phyloP scores from a whole-genome alignment of 2,797 vertebrate genomes.

The Florisuga fusca region DNA sequence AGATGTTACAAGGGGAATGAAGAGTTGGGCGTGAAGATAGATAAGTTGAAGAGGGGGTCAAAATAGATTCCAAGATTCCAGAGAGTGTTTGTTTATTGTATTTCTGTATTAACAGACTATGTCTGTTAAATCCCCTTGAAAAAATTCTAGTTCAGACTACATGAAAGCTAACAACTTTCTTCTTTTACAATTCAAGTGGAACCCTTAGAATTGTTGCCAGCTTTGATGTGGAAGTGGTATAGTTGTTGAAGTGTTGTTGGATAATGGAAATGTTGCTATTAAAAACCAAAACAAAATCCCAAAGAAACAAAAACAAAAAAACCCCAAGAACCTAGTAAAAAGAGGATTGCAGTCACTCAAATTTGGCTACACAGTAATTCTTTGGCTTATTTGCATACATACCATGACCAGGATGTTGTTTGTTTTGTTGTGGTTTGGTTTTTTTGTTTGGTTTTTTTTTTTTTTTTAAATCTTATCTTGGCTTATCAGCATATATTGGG shows the following conservation, averaged over 20 bases:
- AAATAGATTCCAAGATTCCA: not conserved
- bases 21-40: not conserved
- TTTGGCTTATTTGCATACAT: not conserved
- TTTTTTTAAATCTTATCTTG: not conserved
- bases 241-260: not conserved
- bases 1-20: not conserved
- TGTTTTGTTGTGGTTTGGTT: too few species aligned
- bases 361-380: not conserved
- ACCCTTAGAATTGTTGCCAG: not conserved
- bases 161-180: not conserved
- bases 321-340: not conserved
- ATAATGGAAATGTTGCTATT: not conserved
- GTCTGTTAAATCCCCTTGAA: not conserved
- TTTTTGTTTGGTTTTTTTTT: too few species aligned
- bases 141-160: accelerated
- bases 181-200: not conserved
- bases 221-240: not conserved
- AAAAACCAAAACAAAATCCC: too few species aligned
- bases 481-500: not conserved
- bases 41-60: not conserved
- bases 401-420: not conserved
- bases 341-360: not conserved
- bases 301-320: too few species aligned
- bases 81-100: not conserved
- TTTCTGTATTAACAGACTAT: not conserved